Evolutionary conservation across 2,113 vertebrate genomes (phyloP).

Genomic region (Eupsittula cactorum): DNA sequence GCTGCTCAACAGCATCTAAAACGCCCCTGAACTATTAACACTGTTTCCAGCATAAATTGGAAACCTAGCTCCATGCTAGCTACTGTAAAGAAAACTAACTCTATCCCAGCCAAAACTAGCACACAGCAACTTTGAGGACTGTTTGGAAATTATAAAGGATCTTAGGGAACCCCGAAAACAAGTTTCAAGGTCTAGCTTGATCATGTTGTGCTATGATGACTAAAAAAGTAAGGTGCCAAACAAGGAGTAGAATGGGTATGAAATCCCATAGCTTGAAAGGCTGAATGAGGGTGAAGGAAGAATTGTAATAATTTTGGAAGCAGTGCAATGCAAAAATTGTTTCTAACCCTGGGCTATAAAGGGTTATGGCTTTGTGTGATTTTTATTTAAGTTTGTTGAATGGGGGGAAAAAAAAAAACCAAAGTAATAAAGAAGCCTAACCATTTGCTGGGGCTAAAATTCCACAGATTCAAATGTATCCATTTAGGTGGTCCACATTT

Average conservation of each 20-base stretch:
- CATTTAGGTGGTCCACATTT: background rate
- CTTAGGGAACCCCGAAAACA: background rate
- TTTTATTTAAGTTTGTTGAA: background rate
- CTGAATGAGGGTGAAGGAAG: background rate
- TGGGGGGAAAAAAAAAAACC: rapidly evolving
- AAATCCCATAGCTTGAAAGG: background rate
- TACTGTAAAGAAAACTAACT: background rate
- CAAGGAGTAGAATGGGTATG: background rate
- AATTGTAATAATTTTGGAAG: background rate
- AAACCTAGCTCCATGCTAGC: background rate
- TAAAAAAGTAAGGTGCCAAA: background rate
- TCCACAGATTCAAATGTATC: background rate
- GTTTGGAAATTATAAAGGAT: background rate
- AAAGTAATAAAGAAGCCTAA: background rate
- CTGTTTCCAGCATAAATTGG: background rate
- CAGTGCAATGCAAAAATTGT: background rate
- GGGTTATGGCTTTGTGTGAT: background rate
- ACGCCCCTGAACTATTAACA: background rate
- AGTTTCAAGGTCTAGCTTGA: background rate
- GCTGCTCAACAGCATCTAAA: background rate
- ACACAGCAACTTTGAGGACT: background rate
- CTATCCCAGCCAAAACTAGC: background rate
- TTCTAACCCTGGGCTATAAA: background rate
- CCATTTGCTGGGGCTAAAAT: background rate
- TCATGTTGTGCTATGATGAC: background rate